Percentiles rank a stretch among this genome's conserved stretches.
phyloP scores from a whole-genome alignment of 2,888 invertebrate species.

The Griposia aprilina region DNA sequence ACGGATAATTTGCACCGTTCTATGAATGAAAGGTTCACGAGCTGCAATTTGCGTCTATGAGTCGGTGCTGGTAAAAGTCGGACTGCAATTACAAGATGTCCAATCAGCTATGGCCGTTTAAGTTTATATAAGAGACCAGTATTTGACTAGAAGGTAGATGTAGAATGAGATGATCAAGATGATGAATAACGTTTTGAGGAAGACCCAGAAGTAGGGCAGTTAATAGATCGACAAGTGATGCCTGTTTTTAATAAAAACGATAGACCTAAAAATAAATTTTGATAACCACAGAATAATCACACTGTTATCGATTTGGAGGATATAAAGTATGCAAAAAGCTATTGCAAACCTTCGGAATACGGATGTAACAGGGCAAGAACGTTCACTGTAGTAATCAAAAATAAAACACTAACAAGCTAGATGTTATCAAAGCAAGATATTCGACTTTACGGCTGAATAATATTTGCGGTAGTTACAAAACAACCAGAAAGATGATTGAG shows the following conservation, averaged over 20 bases:
- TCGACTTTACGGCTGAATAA: conserved; percentile 26
- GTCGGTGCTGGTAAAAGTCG: conserved; percentile 25
- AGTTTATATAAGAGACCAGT: neutral
- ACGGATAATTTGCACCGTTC: conserved; percentile 33
- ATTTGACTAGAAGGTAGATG: neutral
- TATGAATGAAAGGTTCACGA: conserved; percentile 41
- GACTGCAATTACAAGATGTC: neutral
- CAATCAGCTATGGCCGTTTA: neutral
- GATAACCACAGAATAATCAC: neutral
- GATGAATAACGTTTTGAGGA: neutral
- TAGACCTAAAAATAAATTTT: neutral
- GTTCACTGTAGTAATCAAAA: neutral
- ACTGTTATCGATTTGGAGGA: neutral
- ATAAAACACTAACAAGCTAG: neutral
- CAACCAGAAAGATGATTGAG: neutral
- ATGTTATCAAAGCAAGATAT: conserved; percentile 3
- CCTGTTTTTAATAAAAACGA: neutral
- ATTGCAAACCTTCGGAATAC: neutral
- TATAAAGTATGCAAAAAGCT: too few species aligned
- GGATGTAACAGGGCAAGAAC: neutral
- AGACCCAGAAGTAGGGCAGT: neutral
- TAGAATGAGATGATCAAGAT: neutral
- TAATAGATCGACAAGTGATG: neutral
- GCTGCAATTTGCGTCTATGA: conserved; percentile 32
- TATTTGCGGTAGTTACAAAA: conserved; percentile 3